These are phyloP conservation scores for Sinopyrophorus schimmeli DNA, from an alignment of 2,888 invertebrate genomes.

Conservation along the genomic window DNA sequence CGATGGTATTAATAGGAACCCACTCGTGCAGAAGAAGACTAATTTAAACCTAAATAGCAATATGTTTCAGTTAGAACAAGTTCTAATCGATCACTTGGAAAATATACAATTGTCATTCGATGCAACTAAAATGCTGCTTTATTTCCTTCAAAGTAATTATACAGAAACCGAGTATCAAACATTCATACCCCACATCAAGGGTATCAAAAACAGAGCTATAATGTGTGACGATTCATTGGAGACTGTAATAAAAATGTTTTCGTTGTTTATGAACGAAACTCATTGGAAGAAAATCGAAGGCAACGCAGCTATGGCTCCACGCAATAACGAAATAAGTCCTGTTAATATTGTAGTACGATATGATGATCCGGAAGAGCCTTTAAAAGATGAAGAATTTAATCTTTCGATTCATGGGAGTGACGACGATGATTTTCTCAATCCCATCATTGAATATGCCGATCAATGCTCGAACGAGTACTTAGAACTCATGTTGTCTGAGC, in stretches of 20 bases:
- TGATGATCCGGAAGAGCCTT: conserved; percentile 6
- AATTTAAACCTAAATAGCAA: neutral
- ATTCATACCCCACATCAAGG: neutral
- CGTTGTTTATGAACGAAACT: neutral
- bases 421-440: conserved; percentile 2
- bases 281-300: neutral
- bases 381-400: conserved; percentile 26
- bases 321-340: neutral
- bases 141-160: neutral
- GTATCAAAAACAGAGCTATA: conserved; percentile 1
- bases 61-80: conserved; percentile 1
- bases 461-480: conserved; percentile 16
- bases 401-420: conserved; percentile 23
- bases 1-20: too few relatives aligned
- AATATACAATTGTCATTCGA: conserved; percentile 22
- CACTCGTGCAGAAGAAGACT: too few relatives aligned
- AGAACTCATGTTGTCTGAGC: conserved; percentile 20
- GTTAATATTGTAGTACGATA: neutral
- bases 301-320: neutral
- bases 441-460: conserved; percentile 13
- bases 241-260: neutral
- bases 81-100: conserved; percentile 10
- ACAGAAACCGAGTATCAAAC: neutral
- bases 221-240: conserved; percentile 6
- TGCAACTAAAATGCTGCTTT: conserved; percentile 8